Percentiles rank a stretch among this genome's conserved stretches.
Evolutionary conservation across 2,888 invertebrate genomes (phyloP).

Genomic region (Andrena hattorfiana): DNA sequence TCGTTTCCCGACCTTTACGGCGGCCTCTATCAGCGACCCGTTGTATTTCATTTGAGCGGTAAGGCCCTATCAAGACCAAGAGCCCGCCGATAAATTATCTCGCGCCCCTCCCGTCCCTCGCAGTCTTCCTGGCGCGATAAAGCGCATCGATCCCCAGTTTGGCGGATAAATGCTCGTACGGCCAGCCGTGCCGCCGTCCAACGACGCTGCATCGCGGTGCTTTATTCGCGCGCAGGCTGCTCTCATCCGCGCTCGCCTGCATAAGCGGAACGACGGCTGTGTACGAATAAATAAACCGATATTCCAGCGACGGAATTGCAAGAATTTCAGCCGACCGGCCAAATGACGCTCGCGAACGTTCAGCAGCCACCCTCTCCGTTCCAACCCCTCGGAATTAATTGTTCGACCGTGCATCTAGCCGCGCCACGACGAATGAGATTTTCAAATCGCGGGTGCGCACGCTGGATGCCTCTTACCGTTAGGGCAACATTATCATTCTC

Average conservation of each 20-base stretch:
- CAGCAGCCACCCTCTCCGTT: slow-evolving; percentile 31
- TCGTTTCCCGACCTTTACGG: slow-evolving; percentile 44
- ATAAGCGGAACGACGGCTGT: slow-evolving; percentile 6
- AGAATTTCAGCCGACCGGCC: slow-evolving; percentile 57
- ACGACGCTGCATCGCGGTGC: slow-evolving; percentile 16
- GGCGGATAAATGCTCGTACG: slow-evolving; percentile 53
- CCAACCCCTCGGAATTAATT: slow-evolving; percentile 35
- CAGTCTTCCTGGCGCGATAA: slow-evolving; percentile 54
- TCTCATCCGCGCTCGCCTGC: slow-evolving; percentile 6
- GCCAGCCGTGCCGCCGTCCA: slow-evolving; percentile 7
- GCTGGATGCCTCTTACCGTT: not conserved
- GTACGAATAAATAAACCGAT: slow-evolving; percentile 62
- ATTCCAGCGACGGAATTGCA: slow-evolving; percentile 57
- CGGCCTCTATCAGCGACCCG: slow-evolving; percentile 42
- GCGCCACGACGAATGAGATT: slow-evolving; percentile 1
- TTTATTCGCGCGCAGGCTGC: slow-evolving; percentile 25
- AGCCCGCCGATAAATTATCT: slow-evolving; percentile 63
- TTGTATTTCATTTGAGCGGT: slow-evolving; percentile 56
- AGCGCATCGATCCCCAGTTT: slow-evolving; percentile 63
- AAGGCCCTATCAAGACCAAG: slow-evolving; percentile 61
- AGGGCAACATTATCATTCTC: not conserved
- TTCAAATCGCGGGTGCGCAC: not conserved
- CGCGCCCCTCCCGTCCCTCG: not conserved
- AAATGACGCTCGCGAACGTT: slow-evolving; percentile 46
- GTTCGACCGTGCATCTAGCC: slow-evolving; percentile 22